A percentile compares a stretch with the other conserved stretches of the same genome.
These are phyloP conservation scores for Engystomops pustulosus DNA, from an alignment of 2,113 vertebrate species.

Conservation along the genomic window DNA sequence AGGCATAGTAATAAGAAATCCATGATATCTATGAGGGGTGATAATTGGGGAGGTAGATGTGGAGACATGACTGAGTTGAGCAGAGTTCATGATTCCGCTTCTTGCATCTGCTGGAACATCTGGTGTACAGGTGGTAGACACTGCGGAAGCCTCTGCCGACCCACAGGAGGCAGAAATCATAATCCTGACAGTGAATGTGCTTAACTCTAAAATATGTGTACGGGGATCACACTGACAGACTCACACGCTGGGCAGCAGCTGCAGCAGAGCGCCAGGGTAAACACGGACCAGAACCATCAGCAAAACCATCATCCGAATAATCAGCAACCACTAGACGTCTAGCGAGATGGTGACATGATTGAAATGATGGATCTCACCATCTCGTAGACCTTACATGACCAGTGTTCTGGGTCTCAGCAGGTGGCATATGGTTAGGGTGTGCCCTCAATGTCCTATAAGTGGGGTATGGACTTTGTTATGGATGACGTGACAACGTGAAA, in stretches of 20 bases:
- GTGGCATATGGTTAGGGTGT: too few relatives aligned
- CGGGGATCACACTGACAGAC: slow-evolving; percentile 18
- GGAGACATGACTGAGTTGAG: slow-evolving; percentile 4
- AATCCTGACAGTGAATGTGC: slow-evolving; percentile 53
- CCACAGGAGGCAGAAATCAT: slow-evolving; percentile 45
- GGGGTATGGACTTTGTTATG: too few relatives aligned
- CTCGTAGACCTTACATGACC: too few relatives aligned
- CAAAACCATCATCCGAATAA: too few relatives aligned
- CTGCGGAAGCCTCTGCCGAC: slow-evolving; percentile 54
- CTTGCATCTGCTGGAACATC: slow-evolving; percentile 46
- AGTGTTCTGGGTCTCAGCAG: too few relatives aligned
- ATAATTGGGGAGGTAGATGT: slow-evolving; percentile 23
- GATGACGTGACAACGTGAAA: too few relatives aligned
- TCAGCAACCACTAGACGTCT: too few relatives aligned
- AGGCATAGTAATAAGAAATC: neutral
- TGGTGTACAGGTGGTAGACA: slow-evolving; percentile 54
- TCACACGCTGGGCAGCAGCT: slow-evolving; percentile 26
- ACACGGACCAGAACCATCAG: too few relatives aligned
- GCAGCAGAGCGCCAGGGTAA: neutral
- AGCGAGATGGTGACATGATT: too few relatives aligned
- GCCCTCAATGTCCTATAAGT: too few relatives aligned
- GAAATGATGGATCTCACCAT: too few relatives aligned
- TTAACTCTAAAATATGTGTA: slow-evolving; percentile 54
- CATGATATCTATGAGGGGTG: neutral
- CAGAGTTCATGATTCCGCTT: slow-evolving; percentile 14